Base-by-base conservation (phyloP, 2,113 vertebrate species). In the Rhinopomastus cyanomelas region DNA sequence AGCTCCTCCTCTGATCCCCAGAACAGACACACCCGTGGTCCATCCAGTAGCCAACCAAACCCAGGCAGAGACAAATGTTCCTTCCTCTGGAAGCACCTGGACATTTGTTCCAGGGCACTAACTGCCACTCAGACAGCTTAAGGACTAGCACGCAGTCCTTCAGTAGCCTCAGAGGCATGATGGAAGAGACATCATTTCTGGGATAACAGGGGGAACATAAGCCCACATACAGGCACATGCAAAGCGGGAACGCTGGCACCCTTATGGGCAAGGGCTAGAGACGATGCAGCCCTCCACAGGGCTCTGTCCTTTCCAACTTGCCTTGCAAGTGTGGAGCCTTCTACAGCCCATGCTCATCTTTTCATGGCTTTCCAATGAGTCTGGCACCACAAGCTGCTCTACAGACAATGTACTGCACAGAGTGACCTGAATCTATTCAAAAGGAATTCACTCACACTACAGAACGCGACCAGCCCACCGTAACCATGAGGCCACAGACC, bases 151-250 rank as follows among this genome's bases (percentile, higher is more conserved):
- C 0, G 0, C 2, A 2, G 57, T 39, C 72, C 77, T 53, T 93
- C 89, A 94, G 90, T 68, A 93, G 62, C 29, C 69, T 81, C 68
- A 87, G 81, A 93, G 51, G 55, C 60, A 59, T 61, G 74, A 85
- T 0, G 0, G 71, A 92, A 87, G 13, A 79, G 46, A 81, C 79
- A 49, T 64, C 57, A 32, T 79, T 91, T 87, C 81, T 80, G 79
- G 60, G 39, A 53, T 76, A 93, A 89, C 0, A 79, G 46, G 59
- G 90, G 52, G 84, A 93, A 92, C 89, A 89, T 79, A 81, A 71
- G 37, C 76, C 85, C 72, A 95, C 87, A 85, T 89, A 92, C 76
- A 90, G 51, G 68, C 39, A 55, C 66, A 75, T 22, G 87, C 53
- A 93, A 93, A 94, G 92, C 75, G 92, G 87, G 67, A 8, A 73